Conservation (phyloP, 1,140 invertebrate genomes). For the Mizuhopecten yessoensis region DNA sequence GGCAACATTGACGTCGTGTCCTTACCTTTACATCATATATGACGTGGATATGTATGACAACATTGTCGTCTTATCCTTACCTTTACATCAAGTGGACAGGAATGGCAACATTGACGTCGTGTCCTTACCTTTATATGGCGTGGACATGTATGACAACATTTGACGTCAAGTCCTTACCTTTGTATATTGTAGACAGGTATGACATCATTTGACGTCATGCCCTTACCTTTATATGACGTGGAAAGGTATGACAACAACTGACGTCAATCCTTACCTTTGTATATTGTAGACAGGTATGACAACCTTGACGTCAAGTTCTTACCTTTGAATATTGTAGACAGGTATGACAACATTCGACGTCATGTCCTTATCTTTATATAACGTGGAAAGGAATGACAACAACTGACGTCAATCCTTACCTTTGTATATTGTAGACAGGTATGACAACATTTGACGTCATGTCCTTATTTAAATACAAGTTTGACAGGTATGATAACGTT, state of each 20-base stretch:
- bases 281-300: too few species aligned
- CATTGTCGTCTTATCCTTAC: not conserved
- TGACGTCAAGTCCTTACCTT: slow-evolving; percentile 57
- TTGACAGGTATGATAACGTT: not conserved
- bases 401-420: not conserved
- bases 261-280: too few species aligned
- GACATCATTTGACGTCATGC: slow-evolving; percentile 63
- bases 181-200: slow-evolving; percentile 62
- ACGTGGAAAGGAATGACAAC: not conserved
- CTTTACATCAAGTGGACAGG: not conserved
- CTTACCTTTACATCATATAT: slow-evolving; percentile 5
- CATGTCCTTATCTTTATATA: not conserved
- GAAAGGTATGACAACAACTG: too few species aligned
- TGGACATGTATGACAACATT: not conserved
- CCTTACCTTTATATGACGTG: slow-evolving; percentile 51
- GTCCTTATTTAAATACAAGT: too few species aligned
- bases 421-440: not conserved
- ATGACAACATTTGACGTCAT: not conserved
- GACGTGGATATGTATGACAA: not conserved
- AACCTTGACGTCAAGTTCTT: not conserved
- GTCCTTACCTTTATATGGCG: not conserved
- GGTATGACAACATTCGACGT: too few species aligned
- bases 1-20: not conserved
- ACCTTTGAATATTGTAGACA: too few species aligned
- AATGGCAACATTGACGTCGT: not conserved